Base-by-base conservation (phyloP, 2,113 vertebrate species). In the Brevimyrus niger region DNA sequence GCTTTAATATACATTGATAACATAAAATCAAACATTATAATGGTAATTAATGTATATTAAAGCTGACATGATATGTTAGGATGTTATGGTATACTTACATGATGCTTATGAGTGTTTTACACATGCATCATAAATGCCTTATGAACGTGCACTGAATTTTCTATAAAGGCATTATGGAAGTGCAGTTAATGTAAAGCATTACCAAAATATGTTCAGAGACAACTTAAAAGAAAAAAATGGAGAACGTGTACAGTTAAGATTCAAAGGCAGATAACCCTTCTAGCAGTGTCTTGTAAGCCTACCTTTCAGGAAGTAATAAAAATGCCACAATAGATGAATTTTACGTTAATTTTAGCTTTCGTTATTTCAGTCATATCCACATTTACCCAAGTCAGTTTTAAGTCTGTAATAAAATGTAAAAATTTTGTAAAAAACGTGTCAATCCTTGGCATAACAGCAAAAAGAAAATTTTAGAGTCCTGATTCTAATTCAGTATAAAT, bases 381-480 rank as follows among this genome's bases (percentile, higher is more conserved):
- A 9, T 46, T 44, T 42, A 84, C 38, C 38, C 0, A 84, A 84
- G 8, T 48, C 42, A n/a, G 17, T 47, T 46, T 46, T 48, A 85
- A 4, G 9, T 48, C 44, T 85, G 23, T 48, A 85, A 48, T n/a
- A n/a, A 85, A 23, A 21, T 85, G 23, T n/a, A 9, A 27, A 48
- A 46, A 46, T 46, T 10, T 11, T 3, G 31, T 76, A 76, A 80
- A 80, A 6, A 80, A 76, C n/a, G 7, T 27, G 35, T 35, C 69
- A 76, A 42, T 17, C 4, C 73, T 76, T 38, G 61, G 69, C 31
- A 76, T 76, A 35, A 80, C 1, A 42, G 4, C 7, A 84, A 86
- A 73, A 51, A 87, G 89, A 90, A 90, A 90, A 87, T 55, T 89
- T 90, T 87, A 80, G 85, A 90, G 89, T 90, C 89, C 89, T 21